Base-by-base conservation (phyloP, 2,797 vertebrate species). In the Sebastes itinus region DNA sequence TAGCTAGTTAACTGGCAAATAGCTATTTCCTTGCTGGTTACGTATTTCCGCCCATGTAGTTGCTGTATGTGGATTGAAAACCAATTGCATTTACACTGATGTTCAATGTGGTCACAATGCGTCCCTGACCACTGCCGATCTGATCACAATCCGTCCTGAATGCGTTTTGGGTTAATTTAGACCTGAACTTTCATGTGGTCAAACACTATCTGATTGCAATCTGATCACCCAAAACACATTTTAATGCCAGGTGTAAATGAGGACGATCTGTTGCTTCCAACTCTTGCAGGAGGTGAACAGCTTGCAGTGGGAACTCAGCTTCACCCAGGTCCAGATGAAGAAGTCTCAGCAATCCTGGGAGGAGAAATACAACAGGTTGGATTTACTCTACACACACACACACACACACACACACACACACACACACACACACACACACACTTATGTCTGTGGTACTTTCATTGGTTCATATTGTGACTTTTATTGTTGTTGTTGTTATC, bases 221-320 rank as follows among this genome's bases (percentile, higher is more conserved):
- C 16, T 46, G 42, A 18, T 46, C 42, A 46, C 16, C 42, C 3
- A 18, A 18, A 46, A 13, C 28, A 7, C 30, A 2, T n/a, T 33
- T 63, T 14, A 35, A 22, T 23, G 58, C 14, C 18, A 52, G 20
- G 58, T n/a, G 27, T 60, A 16, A 16, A 8, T 2, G 10, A 16
- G 52, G 1, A 20, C 9, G 2, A 30, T 55, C 5, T 70, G 56
- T 18, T 49, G 11, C 22, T 18, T 71, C 6, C 20, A 46, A 74
- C 35, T 54, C 46, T 7, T 70, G 7, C 83, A 98, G 98, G 97
- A 99, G 91, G 96, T 98, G 80, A 99, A 96, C 92, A 92, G 94
- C 62, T 81, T 98, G 86, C 97, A 97, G 64, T 99, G 97, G 98
- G 97, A 99, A 94, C 96, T 97, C 66, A 96, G 96, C 86, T 97